These are phyloP conservation scores for silkworm (Bombyx mori) DNA, from an alignment of 1,140 invertebrate genomes.

Conservation along the genomic window DNA sequence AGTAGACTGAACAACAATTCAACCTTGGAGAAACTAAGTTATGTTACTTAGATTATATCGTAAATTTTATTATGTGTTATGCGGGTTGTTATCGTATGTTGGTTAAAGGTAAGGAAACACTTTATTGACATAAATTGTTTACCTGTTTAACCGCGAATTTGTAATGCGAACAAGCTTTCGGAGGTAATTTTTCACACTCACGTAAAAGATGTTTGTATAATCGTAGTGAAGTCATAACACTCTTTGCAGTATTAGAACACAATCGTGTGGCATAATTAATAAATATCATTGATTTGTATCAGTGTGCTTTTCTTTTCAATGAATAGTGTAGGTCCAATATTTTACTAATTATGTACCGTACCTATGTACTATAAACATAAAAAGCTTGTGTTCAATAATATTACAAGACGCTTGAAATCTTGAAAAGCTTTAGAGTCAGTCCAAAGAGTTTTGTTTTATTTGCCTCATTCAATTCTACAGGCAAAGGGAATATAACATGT, in stretches of 20 bases:
- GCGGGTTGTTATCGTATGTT: not conserved
- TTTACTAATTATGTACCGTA: not conserved
- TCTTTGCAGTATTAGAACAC: constrained; percentile 33
- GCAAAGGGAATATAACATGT: too few species aligned
- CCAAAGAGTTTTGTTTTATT: too few species aligned
- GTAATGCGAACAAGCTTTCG: constrained; percentile 65
- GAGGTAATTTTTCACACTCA: constrained; percentile 58
- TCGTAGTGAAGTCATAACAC: constrained; percentile 55
- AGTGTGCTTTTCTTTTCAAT: not conserved
- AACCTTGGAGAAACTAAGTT: too few species aligned
- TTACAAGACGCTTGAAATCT: too few species aligned
- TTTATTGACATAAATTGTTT: constrained; percentile 4
- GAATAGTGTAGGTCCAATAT: not conserved
- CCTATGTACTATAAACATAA: not conserved
- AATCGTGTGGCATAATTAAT: constrained; percentile 12
- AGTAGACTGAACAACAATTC: too few species aligned
- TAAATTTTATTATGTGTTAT: not conserved
- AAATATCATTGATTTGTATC: constrained; percentile 2
- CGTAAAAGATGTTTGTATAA: constrained; percentile 61
- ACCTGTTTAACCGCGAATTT: constrained; percentile 64
- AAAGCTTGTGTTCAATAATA: too few species aligned
- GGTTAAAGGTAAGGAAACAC: not conserved
- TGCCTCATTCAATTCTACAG: too few species aligned
- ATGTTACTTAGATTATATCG: too few species aligned
- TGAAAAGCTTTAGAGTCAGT: too few species aligned